These are phyloP conservation scores for Dicrurus megarhynchus DNA, from an alignment of 2,113 vertebrate species.

Conservation along the genomic window DNA sequence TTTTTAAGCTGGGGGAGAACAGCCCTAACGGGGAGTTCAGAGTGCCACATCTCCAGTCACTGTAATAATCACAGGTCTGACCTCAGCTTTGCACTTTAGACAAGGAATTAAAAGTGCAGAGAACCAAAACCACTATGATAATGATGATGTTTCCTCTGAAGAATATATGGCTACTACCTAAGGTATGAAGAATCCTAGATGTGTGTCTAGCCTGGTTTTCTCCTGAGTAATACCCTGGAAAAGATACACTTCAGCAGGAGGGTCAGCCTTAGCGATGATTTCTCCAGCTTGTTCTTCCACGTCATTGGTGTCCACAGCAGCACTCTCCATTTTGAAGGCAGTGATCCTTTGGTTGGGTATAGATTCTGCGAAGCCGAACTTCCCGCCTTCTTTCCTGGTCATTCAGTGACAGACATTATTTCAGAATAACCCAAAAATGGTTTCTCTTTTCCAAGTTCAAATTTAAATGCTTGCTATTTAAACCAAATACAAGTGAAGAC, in stretches of 20 bases:
- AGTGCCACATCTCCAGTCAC: background rate
- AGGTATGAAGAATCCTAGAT: background rate
- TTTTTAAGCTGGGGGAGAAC: background rate
- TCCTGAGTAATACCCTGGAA: background rate
- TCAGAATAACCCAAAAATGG: background rate
- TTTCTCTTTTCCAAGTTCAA: background rate
- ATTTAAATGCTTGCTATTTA: background rate
- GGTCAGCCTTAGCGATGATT: slow-evolving; percentile 78
- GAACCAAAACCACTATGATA: background rate
- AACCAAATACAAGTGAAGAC: background rate
- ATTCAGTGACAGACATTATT: background rate
- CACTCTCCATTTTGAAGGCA: slow-evolving; percentile 82
- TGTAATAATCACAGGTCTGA: background rate
- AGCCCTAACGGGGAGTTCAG: background rate
- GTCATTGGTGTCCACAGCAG: slow-evolving; percentile 76
- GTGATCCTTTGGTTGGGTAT: slow-evolving; percentile 88
- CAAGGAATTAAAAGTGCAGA: background rate
- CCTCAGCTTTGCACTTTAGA: background rate
- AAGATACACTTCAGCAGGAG: slow-evolving; percentile 81
- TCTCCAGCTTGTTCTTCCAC: slow-evolving; percentile 78
- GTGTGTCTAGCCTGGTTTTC: background rate
- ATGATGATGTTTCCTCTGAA: background rate
- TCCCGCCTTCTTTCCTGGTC: slow-evolving; percentile 88
- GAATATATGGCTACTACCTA: background rate
- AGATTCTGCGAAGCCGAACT: slow-evolving; percentile 92